phyloP scores from a whole-genome alignment of 2,797 vertebrate genomes.

The Calcarius lapponicus region DNA sequence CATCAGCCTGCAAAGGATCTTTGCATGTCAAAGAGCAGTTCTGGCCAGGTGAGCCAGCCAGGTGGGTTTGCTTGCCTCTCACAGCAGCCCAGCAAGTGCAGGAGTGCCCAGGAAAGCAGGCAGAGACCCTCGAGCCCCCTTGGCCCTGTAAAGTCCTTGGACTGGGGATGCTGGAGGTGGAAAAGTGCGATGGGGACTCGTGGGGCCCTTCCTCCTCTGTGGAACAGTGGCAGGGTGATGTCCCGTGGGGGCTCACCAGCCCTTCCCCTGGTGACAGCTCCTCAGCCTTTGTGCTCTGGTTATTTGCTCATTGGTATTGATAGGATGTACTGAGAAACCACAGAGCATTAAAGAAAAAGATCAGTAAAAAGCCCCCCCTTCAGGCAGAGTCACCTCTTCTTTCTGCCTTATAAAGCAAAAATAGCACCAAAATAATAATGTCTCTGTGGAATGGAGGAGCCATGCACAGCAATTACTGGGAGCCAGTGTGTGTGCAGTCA shows the following conservation, averaged over 20 bases:
- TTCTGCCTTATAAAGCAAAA: not conserved
- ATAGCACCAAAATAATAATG: not conserved
- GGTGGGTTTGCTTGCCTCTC: not conserved
- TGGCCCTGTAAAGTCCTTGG: not conserved
- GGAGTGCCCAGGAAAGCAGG: not conserved
- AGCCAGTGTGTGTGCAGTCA: not conserved
- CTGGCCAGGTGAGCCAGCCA: not conserved
- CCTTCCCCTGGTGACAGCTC: not conserved
- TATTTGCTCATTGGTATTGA: not conserved
- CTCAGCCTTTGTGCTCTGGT: not conserved
- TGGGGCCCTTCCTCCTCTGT: not conserved
- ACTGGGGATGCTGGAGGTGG: not conserved
- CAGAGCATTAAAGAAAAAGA: not conserved
- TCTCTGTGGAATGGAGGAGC: not conserved
- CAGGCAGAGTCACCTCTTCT: not conserved
- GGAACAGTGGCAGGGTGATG: rapidly evolving
- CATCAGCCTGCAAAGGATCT: not conserved
- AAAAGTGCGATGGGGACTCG: rapidly evolving
- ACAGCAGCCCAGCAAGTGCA: not conserved
- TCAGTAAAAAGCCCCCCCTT: not conserved
- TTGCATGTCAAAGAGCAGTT: not conserved
- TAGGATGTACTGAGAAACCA: not conserved
- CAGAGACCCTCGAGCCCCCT: not conserved
- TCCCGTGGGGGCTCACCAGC: rapidly evolving
- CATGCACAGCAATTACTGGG: not conserved